A percentile compares a stretch with the other conserved stretches of the same genome.
phyloP scores from a whole-genome alignment of 2,113 vertebrate species.

The Hystrix brachyura region DNA sequence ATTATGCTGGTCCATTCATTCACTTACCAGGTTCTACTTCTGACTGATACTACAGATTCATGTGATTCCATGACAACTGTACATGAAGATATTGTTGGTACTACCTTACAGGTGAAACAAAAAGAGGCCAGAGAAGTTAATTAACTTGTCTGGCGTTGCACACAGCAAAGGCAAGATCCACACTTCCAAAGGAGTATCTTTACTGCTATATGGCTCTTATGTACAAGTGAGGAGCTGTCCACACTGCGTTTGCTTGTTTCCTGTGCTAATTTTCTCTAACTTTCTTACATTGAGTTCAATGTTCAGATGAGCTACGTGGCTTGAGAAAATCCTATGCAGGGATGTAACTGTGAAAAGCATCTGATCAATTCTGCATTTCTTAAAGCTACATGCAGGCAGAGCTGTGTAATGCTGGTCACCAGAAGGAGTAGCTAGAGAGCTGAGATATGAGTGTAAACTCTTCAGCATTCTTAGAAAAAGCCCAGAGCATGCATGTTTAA shows the following conservation, averaged over 20 bases:
- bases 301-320: neutral
- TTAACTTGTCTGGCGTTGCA: neutral
- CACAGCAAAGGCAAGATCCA: neutral
- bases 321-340: constrained; percentile 7
- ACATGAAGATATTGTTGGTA: neutral
- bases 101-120: neutral
- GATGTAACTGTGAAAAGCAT: neutral
- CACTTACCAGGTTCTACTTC: neutral
- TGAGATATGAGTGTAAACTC: neutral
- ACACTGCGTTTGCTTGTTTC: constrained; percentile 29
- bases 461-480: neutral
- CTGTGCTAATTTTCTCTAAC: neutral
- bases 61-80: constrained; percentile 10
- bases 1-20: neutral
- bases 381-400: neutral
- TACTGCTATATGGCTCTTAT: neutral
- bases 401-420: neutral
- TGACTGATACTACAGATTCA: neutral
- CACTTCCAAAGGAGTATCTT: neutral
- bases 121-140: constrained; percentile 37
- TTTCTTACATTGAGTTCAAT: constrained; percentile 1
- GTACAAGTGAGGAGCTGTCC: neutral
- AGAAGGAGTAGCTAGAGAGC: neutral
- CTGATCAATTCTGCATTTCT: neutral
- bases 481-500: neutral